Conservation (phyloP, 2,113 vertebrate genomes). For the Rousettus leschenaultii region DNA sequence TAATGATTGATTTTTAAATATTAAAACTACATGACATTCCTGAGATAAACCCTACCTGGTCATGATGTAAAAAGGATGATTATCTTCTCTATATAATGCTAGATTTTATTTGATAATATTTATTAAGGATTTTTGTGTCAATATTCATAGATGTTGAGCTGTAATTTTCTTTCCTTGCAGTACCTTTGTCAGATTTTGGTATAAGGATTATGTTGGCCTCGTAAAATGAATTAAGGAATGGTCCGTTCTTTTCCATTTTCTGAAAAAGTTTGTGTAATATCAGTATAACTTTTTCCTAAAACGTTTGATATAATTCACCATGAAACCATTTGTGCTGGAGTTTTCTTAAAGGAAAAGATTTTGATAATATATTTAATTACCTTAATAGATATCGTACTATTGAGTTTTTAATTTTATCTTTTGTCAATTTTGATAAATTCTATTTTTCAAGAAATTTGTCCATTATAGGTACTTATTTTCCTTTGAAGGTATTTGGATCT, state of each 20-base stretch:
- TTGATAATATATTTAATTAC: neutral
- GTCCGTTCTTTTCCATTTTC: neutral
- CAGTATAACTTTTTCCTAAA: neutral
- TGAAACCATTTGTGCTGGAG: neutral
- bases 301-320: neutral
- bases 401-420: neutral
- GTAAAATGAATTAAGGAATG: neutral
- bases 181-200: conserved; percentile 31
- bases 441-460: neutral
- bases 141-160: neutral
- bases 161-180: neutral
- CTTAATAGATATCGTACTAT: neutral
- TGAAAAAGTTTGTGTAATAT: neutral
- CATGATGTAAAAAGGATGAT: neutral
- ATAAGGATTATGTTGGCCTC: neutral
- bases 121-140: neutral
- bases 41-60: neutral
- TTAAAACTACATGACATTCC: neutral
- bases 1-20: neutral
- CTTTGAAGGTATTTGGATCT: neutral
- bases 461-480: neutral
- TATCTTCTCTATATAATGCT: neutral
- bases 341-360: conserved; percentile 5
- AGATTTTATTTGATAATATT: conserved; percentile 6
- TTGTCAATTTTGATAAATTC: neutral